Evolutionary conservation across 2,797 vertebrate genomes (phyloP), one percentile per base, ranked within the genome.

Genomic region (Odontamblyopus rebecca): DNA sequence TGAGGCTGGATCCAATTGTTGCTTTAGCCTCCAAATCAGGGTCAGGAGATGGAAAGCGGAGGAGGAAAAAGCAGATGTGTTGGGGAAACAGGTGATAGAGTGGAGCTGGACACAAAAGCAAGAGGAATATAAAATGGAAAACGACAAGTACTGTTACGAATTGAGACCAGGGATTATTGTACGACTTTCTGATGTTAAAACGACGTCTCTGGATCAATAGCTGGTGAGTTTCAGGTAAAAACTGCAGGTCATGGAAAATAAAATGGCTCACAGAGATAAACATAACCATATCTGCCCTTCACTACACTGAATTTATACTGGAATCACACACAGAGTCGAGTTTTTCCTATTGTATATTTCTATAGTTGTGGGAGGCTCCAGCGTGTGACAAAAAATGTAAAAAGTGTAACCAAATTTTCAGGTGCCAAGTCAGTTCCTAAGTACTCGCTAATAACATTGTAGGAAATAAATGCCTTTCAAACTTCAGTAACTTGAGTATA

Each of bases 81-180:
- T 29, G 48, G 30, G 27, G 48, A 72, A 59, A 69, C 1, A 63
- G 23, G 18, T 50, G 67, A 62, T 16, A 35, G 54, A 70, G 50
- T 16, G 41, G 12, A 51, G 13, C 4, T 13, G 16, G 38, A 56
- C 29, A 3, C 18, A 67, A 27, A 53, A 65, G 27, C 48, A 54
- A 71, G 32, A 60, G 50, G 77, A 73, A 72, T 61, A 77, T 68
- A 80, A 79, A 60, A 65, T 18, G 72, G 41, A 68, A 79, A 76
- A 82, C 73, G 60, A 66, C 72, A 27, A 78, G 59, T 30, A 4
- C 30, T 30, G 4, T 4, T 30, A 71, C 77, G 69, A 84, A 86
- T 80, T 82, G 81, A 85, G 81, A 82, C 86, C 78, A 84, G 1
- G 41, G 80, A 76, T 77, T 38, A 88, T 90, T 78, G 82, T 85